Conservation (phyloP, 2,888 invertebrate genomes). For the Hybos culiciformis region DNA sequence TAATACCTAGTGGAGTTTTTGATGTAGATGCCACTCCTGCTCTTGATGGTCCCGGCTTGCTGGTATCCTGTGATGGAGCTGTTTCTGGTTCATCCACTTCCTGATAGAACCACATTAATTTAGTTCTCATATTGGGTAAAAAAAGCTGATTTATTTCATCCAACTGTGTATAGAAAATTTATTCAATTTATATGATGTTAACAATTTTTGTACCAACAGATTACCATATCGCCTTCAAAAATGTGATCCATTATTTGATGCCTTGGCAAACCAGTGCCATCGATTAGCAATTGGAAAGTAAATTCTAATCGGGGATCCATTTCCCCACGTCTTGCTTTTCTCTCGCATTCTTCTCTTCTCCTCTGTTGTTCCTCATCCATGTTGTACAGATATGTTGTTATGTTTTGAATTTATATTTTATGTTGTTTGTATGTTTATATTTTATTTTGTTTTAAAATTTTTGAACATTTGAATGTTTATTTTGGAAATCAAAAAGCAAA, state of each 20-base stretch:
- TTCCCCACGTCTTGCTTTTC: constrained; percentile 77
- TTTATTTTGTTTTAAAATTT: constrained; percentile 3
- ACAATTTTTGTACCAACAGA: neutral
- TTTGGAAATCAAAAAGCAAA: constrained; percentile 11
- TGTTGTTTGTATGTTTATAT: constrained; percentile 6
- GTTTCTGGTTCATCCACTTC: constrained; percentile 60
- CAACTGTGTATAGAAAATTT: constrained; percentile 38
- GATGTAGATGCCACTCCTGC: constrained; percentile 37
- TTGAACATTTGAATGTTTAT: constrained; percentile 8
- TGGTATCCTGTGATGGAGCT: constrained; percentile 30
- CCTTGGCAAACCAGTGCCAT: constrained; percentile 64
- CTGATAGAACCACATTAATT: constrained; percentile 80
- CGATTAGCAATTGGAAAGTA: constrained; percentile 75
- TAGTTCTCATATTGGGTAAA: constrained; percentile 70
- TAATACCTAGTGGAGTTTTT: constrained; percentile 35
- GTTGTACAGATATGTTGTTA: constrained; percentile 17
- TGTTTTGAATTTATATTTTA: constrained; percentile 9
- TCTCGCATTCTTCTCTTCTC: constrained; percentile 81
- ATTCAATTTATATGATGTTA: too few relatives aligned
- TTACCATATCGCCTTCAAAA: constrained; percentile 78
- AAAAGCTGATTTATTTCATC: constrained; percentile 81
- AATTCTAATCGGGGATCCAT: constrained; percentile 87
- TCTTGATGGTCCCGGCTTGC: constrained; percentile 38
- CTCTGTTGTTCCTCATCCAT: constrained; percentile 41
- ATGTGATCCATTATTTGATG: constrained; percentile 84